These are phyloP conservation scores for Euschistus heros DNA, from an alignment of 1,140 invertebrate genomes.

Conservation along the genomic window DNA sequence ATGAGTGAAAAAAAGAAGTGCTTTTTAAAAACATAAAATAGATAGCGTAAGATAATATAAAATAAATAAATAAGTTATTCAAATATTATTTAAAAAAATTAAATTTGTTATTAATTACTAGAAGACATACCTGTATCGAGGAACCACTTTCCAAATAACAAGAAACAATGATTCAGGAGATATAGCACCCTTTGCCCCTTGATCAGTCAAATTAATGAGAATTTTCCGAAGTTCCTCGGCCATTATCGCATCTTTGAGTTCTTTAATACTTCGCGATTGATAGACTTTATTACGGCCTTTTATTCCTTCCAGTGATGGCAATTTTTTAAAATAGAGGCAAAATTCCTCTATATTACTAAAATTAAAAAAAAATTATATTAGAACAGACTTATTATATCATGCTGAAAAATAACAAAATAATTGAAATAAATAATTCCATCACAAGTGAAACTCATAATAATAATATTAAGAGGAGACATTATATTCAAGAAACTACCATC, in stretches of 20 bases:
- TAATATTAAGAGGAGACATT: no score
- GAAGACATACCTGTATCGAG: conserved; percentile 50
- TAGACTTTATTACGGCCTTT: conserved; percentile 42
- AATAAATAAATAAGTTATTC: no score
- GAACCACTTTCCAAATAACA: conserved; percentile 79
- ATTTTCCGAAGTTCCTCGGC: conserved; percentile 71
- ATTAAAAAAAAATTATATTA: conserved; percentile 21
- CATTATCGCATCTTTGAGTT: conserved; percentile 55
- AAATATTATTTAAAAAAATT: not conserved
- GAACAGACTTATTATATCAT: not conserved
- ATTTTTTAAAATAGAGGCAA: conserved; percentile 67
- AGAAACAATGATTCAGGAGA: conserved; percentile 70
- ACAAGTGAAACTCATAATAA: conserved; percentile 32
- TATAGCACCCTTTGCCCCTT: conserved; percentile 60
- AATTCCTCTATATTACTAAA: conserved; percentile 71
- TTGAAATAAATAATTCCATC: not conserved
- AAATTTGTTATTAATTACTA: not conserved
- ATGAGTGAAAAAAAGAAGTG: no score
- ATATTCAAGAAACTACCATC: no score
- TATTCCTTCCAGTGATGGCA: conserved; percentile 57
- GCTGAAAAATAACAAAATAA: conserved; percentile 3
- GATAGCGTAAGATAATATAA: no score
- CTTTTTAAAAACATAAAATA: no score
- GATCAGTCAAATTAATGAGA: conserved; percentile 58
- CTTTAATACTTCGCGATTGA: conserved; percentile 48